These are phyloP conservation scores for Cephonodes hylas DNA, from an alignment of 2,888 invertebrate species.

Conservation along the genomic window DNA sequence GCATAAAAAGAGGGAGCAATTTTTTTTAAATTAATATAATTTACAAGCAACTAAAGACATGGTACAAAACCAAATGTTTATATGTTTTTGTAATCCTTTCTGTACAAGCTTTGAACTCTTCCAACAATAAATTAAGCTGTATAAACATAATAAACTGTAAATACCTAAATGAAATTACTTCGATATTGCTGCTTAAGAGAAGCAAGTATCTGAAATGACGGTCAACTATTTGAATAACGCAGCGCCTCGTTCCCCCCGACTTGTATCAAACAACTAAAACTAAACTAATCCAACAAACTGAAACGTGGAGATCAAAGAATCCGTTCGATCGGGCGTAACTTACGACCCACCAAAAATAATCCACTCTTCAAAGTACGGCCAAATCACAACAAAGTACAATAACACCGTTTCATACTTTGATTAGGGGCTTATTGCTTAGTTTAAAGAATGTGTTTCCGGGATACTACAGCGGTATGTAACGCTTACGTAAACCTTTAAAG, in stretches of 20 bases:
- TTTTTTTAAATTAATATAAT: too few relatives aligned
- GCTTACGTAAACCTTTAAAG: too few relatives aligned
- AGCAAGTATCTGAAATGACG: not conserved
- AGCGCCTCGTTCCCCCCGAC: not conserved
- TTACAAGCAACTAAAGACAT: too few relatives aligned
- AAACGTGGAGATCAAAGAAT: not conserved
- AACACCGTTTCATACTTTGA: not conserved
- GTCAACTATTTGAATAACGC: not conserved
- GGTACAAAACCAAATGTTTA: too few relatives aligned
- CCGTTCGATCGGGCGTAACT: not conserved
- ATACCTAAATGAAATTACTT: too few relatives aligned
- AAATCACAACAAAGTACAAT: not conserved
- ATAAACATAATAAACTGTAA: too few relatives aligned
- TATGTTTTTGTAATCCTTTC: too few relatives aligned
- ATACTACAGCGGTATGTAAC: not conserved
- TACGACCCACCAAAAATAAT: not conserved
- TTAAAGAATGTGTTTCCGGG: not conserved
- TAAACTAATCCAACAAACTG: not conserved
- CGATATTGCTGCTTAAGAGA: not conserved
- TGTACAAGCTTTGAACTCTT: too few relatives aligned
- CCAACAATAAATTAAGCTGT: too few relatives aligned
- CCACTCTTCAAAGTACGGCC: not conserved
- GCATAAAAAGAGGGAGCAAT: too few relatives aligned
- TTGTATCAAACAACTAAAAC: not conserved
- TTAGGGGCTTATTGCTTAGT: not conserved